Evolutionary conservation across 1,140 invertebrate genomes (phyloP).

Genomic region (Trachymyrmex cornetzi): DNA sequence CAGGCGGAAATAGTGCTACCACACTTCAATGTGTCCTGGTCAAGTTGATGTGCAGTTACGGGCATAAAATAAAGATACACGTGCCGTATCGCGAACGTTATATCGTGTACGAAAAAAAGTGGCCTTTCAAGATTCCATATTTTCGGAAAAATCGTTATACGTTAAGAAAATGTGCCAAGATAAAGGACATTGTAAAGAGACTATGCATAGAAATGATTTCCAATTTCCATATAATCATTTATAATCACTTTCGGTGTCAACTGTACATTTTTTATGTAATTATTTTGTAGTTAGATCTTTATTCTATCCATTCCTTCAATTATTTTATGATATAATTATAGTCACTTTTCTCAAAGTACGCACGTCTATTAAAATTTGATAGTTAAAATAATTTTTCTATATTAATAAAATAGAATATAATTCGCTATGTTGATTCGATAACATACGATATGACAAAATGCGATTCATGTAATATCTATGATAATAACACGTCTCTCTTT

Average conservation of each 20-base stretch:
- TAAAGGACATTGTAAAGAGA: background rate
- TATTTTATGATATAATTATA: no score
- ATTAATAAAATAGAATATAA: background rate
- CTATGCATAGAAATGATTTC: no score
- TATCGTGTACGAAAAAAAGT: background rate
- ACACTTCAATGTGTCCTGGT: background rate
- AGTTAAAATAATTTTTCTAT: background rate
- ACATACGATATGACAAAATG: background rate
- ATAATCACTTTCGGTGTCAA: no score
- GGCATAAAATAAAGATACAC: slow-evolving; percentile 30
- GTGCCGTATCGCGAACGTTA: slow-evolving; percentile 12
- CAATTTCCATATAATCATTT: no score
- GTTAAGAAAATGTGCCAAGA: background rate
- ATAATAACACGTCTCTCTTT: background rate
- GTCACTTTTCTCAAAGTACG: no score
- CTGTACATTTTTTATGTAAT: no score
- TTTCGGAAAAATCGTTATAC: background rate
- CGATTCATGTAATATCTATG: background rate
- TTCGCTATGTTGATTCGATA: background rate
- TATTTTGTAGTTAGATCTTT: no score
- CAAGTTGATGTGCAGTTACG: background rate
- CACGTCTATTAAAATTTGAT: background rate
- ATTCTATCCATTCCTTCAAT: no score
- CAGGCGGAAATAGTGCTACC: slow-evolving; percentile 35
- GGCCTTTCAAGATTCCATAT: background rate